Base-by-base conservation (phyloP, 1,140 invertebrate species). In the Trichogramma pretiosum region DNA sequence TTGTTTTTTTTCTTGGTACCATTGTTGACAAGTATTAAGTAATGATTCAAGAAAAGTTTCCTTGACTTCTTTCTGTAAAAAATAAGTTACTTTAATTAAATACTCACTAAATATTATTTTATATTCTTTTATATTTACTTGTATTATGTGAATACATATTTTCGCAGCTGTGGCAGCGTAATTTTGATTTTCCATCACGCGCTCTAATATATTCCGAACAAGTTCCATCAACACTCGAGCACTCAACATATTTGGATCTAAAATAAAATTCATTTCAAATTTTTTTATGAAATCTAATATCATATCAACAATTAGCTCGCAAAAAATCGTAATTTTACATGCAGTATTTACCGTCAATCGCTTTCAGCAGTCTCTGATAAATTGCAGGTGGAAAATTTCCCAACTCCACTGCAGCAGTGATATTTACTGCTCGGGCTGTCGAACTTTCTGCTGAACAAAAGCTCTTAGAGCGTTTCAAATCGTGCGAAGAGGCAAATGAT, bases 1-100 rank as follows among this genome's bases (percentile, higher is more conserved):
- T 71, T 82, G 83, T 48, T 85, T 84, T 24, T 85, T 70, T 63
- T 91, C 87, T 61, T 89, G 86, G 67, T 87, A 92, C 83, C 85
- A 91, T 65, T 91, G 86, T 60, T 90, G 86, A 61, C 87, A 89
- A 13, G 82, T 89, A 67, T 93, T 93, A 39, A 92, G 72, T 41
- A 93, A 69, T 8, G 86, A 88, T 69, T 93, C 89, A 42, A 92
- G 69, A 64, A 93, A 92, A 17, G 89, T 92, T 67, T 89, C 85
- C 54, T 82, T 85, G 50, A 80, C 79, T 70, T 92, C 89, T 72
- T 81, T 84, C 76, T 81, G 57, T n/a, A 61, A 39, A 22, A 3
- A 23, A 23, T n/a, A n/a, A n/a, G n/a, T n/a, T n/a, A n/a, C n/a
- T n/a, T n/a, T n/a, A n/a, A n/a, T n/a, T n/a, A n/a, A n/a, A n/a